Base-by-base conservation (phyloP, 2,797 vertebrate genomes). In the Aplochiton taeniatus region DNA sequence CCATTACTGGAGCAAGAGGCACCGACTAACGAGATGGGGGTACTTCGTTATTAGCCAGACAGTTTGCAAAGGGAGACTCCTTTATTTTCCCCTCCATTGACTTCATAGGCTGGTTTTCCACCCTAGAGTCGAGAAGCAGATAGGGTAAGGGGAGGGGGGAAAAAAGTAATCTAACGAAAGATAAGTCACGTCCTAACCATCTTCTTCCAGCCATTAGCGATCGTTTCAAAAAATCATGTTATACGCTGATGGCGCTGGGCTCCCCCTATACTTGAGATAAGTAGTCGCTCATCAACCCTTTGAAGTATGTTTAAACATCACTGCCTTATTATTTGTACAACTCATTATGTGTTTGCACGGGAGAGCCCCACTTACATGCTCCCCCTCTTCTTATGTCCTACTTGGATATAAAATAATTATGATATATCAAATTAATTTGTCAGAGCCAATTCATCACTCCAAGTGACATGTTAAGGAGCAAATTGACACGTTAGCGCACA, bases 1-100 rank as follows among this genome's bases (percentile, higher is more conserved):
- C 80, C 80, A 85, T 90, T 89, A 90, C 80, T 80, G 72, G 76
- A 82, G 79, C 75, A 83, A 65, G 83, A 87, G 78, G 80, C 85
- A 83, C 72, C 81, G 81, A 87, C 76, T 86, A 88, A 89, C 63
- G 74, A 85, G 78, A 66, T 56, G 68, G 71, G 76, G 69, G 66
- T 69, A 67, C 79, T 72, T 82, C 84, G 83, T 84, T 83, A 83
- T 84, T 66, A 78, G 68, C 66, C 61, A 76, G 73, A 75, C 84
- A 66, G 58, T 72, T 66, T 45, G 51, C 49, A 7, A 16, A 45
- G 50, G 63, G 48, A 60, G 63, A 55, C 44, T 57, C 73, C 70
- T 80, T 84, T 77, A 73, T 79, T 80, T 68, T 61, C 71, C 70
- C 47, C 86, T 85, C 73, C 68, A 70, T 56, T 81, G 71, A 50